Conservation (phyloP, 1,140 invertebrate species). For the Drosophila parabipectinata region DNA sequence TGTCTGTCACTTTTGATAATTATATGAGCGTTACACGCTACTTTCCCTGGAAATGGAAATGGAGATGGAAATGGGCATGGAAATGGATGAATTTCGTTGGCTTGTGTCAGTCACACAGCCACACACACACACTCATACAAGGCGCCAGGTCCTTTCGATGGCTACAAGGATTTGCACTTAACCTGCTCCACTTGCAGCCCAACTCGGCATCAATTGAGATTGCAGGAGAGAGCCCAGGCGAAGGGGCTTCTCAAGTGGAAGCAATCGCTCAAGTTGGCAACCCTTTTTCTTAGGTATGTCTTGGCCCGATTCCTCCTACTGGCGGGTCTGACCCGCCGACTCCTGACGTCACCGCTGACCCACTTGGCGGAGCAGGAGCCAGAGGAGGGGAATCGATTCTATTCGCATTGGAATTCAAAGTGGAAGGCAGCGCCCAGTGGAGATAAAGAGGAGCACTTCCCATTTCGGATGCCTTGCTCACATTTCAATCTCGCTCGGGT, state of each 20-base stretch:
- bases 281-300: slow-evolving; percentile 35
- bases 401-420: slow-evolving; percentile 39
- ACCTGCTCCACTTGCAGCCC: slow-evolving; percentile 68
- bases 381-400: neutral
- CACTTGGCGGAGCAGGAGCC: slow-evolving; percentile 2
- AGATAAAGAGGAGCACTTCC: slow-evolving; percentile 16
- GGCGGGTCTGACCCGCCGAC: slow-evolving; percentile 1
- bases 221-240: slow-evolving; percentile 25
- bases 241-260: slow-evolving; percentile 40
- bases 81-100: slow-evolving; percentile 1
- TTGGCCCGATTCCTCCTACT: neutral
- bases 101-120: neutral
- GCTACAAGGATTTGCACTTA: slow-evolving; percentile 68
- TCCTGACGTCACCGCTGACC: slow-evolving; percentile 40
- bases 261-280: slow-evolving; percentile 45
- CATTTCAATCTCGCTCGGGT: slow-evolving; percentile 31
- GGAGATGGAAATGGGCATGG: slow-evolving; percentile 11
- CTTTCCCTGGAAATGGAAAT: slow-evolving; percentile 20
- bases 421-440: neutral
- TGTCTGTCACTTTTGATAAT: slow-evolving; percentile 62
- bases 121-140: neutral
- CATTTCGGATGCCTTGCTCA: slow-evolving; percentile 8
- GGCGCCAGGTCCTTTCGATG: slow-evolving; percentile 27
- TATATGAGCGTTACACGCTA: slow-evolving; percentile 67
- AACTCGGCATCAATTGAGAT: slow-evolving; percentile 58